Percentiles rank a stretch among this genome's conserved stretches.
phyloP scores from a whole-genome alignment of 1,140 invertebrate genomes.

The Dreissena polymorpha region DNA sequence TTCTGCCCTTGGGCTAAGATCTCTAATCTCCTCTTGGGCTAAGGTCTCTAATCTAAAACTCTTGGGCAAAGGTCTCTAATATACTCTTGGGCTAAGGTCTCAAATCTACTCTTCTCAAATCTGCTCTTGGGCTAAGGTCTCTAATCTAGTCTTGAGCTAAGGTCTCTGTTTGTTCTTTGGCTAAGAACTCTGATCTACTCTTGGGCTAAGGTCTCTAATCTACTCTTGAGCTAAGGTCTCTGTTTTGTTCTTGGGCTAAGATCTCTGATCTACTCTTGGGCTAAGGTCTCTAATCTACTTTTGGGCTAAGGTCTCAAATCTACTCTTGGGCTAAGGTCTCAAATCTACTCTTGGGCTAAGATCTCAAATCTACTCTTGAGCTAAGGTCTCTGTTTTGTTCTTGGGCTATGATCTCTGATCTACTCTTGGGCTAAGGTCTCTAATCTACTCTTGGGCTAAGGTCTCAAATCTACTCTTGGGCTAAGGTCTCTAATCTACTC shows the following conservation, averaged over 20 bases:
- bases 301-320: conserved; percentile 3
- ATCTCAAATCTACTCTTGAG: too few relatives aligned
- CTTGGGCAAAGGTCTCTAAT: background rate
- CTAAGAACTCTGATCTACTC: conserved; percentile 6
- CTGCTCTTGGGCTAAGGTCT: background rate
- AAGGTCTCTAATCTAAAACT: conserved; percentile 1
- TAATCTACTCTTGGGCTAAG: conserved; percentile 1
- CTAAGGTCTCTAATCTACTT: too few relatives aligned
- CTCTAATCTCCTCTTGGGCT: background rate
- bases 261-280: too few relatives aligned
- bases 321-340: background rate
- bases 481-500: too few relatives aligned
- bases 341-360: too few relatives aligned
- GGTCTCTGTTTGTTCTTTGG: too few relatives aligned
- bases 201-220: background rate
- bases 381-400: conserved; percentile 3
- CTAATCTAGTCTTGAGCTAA: too few relatives aligned
- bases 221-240: background rate
- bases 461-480: too few relatives aligned
- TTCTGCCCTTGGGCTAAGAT: background rate
- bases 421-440: background rate
- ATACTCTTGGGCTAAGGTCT: too few relatives aligned
- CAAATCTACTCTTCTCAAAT: too few relatives aligned
- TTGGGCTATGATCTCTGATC: background rate
- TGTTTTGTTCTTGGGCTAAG: background rate